A percentile compares a stretch with the other conserved stretches of the same genome.
phyloP scores from a whole-genome alignment of 2,888 invertebrate species.

The Hypercompe scribonia region DNA sequence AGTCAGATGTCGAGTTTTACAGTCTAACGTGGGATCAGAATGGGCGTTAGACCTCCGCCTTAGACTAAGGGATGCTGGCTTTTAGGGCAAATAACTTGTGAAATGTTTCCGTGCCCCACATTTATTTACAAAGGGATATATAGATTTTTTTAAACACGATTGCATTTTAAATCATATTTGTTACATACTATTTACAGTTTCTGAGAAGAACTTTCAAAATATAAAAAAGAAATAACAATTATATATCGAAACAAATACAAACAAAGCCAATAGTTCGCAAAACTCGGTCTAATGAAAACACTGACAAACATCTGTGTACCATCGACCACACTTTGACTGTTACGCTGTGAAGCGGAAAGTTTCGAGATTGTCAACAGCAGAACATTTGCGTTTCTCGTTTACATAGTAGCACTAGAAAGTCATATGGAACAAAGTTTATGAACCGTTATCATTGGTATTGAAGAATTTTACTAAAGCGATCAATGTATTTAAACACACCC shows the following conservation, averaged over 20 bases:
- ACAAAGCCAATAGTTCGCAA: conserved; percentile 1
- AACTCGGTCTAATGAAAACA: conserved; percentile 4
- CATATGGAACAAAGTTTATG: not conserved
- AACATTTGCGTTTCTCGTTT: not conserved
- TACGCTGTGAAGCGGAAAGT: not conserved
- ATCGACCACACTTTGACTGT: not conserved
- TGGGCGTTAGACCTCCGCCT: too few species aligned
- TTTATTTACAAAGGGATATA: too few species aligned
- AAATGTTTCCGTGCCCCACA: too few species aligned
- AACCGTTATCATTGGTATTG: not conserved
- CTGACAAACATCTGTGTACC: conserved; percentile 10
- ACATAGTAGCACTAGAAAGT: not conserved
- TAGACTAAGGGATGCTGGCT: too few species aligned
- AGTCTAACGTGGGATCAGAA: too few species aligned
- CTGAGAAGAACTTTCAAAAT: not conserved
- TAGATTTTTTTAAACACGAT: too few species aligned
- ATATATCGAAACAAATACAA: conserved; percentile 3
- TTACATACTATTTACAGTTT: not conserved
- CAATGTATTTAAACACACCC: too few species aligned
- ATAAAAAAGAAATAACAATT: not conserved
- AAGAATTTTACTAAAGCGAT: too few species aligned
- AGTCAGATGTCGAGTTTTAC: too few species aligned
- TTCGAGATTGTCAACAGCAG: not conserved
- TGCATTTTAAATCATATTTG: not conserved
- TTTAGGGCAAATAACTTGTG: too few species aligned